Evolutionary conservation across 2,797 vertebrate genomes (phyloP), one percentile per base, ranked within the genome.

Genomic region (Hipposideros larvatus): DNA sequence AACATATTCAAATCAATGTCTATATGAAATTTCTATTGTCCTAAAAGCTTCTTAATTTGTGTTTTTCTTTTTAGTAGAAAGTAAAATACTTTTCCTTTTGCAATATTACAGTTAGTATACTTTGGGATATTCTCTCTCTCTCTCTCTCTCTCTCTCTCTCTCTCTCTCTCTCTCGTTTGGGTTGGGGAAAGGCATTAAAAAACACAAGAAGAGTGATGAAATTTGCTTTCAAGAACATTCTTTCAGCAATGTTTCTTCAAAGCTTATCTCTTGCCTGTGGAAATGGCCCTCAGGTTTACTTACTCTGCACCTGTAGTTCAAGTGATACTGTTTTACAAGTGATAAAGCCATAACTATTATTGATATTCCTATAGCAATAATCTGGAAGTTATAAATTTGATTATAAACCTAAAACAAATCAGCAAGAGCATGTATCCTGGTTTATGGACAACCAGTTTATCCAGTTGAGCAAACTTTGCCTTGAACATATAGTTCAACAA

Each of bases 321-420:
- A 85, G 24, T 89, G 96, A 98, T 98, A 98, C 90, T 77, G 59
- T 85, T 97, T 97, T 96, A 95, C 89, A 95, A 96, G 96, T 0
- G 93, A 98, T 96, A 98, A 98, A 98, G 96, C 94, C 31, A 37
- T 77, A 96, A 73, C 96, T 95, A 96, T 96, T 88, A 97, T 65
- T 91, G 95, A 91, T 96, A 96, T 96, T 97, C 95, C 3, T 79
- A 87, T 28, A 31, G 57, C 86, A 87, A 68, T 77, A 97, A 93
- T 90, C 95, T 91, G 79, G 26, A 66, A 84, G 78, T 94, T 97
- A 70, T 8, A 92, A 90, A 79, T 83, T 82, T 55, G 80, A 82
- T 96, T 97, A 96, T 85, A 97, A 94, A 84, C 61, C 10, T 82
- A 63, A 95, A 96, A 41, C 46, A 79, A 95, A 95, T 90, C 80